A percentile compares a stretch with the other conserved stretches of the same genome.
Evolutionary conservation across 2,113 vertebrate genomes (phyloP).

Genomic region (Periophthalmodon schlosseri): DNA sequence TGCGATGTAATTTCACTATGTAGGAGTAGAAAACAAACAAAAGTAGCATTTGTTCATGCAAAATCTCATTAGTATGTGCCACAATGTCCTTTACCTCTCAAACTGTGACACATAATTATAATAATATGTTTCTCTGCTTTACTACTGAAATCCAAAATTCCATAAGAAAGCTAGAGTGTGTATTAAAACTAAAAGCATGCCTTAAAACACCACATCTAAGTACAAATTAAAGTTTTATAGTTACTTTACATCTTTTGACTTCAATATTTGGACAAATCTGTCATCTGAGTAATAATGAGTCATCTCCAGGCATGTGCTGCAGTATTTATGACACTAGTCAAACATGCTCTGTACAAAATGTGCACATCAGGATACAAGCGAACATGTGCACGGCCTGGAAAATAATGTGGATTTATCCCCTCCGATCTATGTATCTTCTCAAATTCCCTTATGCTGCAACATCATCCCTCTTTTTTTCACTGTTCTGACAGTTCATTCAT

Average conservation of each 20-base stretch:
- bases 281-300: conserved; percentile 19
- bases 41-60: not conserved
- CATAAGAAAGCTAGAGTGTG: too few relatives aligned
- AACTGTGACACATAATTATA: not conserved
- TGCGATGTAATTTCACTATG: not conserved
- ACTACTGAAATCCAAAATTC: not conserved
- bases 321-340: conserved; percentile 29
- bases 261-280: not conserved
- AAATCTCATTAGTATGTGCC: not conserved
- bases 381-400: conserved; percentile 12
- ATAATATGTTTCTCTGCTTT: not conserved
- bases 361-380: not conserved
- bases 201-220: too few relatives aligned
- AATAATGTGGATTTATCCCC: conserved; percentile 31
- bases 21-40: not conserved
- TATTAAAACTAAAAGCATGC: not conserved
- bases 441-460: conserved; percentile 46
- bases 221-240: not conserved
- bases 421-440: conserved; percentile 53
- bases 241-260: not conserved
- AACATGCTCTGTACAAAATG: conserved; percentile 5
- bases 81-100: not conserved
- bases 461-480: conserved; percentile 38
- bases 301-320: conserved; percentile 25
- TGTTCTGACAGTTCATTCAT: conserved; percentile 20